Percentiles rank a stretch among this genome's conserved stretches.
Conservation (phyloP, 2,888 invertebrate species). For the Caenorhabditis zanzibari region DNA sequence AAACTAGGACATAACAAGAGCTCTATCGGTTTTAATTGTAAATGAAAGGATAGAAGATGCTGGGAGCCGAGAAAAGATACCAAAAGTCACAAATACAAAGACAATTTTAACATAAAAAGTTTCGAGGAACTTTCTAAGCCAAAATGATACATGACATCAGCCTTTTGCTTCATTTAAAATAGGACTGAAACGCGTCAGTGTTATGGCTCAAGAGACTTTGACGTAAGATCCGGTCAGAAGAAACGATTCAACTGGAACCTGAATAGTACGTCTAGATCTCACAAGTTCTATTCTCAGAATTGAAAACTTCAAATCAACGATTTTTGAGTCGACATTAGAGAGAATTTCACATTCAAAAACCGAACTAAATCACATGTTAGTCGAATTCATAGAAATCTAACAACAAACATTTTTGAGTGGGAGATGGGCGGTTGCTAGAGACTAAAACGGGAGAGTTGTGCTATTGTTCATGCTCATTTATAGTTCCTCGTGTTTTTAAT, state of each 20-base stretch:
- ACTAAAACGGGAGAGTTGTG: neutral
- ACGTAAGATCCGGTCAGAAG: constrained; percentile 1
- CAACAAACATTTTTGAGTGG: constrained; percentile 13
- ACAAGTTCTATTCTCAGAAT: neutral
- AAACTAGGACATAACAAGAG: too few species aligned
- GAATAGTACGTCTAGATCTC: neutral
- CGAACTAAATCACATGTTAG: constrained; percentile 13
- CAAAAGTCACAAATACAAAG: too few species aligned
- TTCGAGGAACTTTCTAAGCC: too few species aligned
- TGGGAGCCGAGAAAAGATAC: too few species aligned
- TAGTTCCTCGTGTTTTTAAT: neutral
- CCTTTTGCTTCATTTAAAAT: neutral
- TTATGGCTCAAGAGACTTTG: neutral
- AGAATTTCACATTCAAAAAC: neutral
- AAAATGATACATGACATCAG: too few species aligned
- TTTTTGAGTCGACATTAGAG: neutral
- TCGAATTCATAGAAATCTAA: neutral
- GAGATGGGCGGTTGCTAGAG: constrained; percentile 9
- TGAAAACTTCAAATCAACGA: neutral
- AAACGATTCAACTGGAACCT: neutral
- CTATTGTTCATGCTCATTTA: neutral
- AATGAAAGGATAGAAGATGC: too few species aligned
- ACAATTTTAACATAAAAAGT: too few species aligned
- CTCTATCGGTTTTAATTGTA: too few species aligned
- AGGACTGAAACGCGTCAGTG: neutral